Evolutionary conservation across 2,113 vertebrate genomes (phyloP).

Genomic region (Oryzias curvinotus): DNA sequence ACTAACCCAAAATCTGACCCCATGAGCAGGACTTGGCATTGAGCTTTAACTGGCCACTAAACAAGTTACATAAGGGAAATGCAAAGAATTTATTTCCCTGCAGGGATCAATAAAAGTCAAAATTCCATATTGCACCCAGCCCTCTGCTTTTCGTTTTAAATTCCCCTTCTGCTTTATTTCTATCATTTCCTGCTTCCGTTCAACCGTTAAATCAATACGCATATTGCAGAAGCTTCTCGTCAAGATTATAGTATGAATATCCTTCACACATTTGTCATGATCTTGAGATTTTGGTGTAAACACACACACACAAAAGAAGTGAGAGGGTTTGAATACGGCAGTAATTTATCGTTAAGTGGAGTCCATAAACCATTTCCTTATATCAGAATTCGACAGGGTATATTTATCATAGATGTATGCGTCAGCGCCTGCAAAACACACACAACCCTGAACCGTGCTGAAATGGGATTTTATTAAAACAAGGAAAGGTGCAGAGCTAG

Average conservation of each 20-base stretch:
- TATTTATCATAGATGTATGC: constrained; percentile 53
- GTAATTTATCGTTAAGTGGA: constrained; percentile 66
- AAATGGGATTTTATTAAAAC: constrained; percentile 62
- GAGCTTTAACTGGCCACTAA: not conserved
- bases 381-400: constrained; percentile 55
- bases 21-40: not conserved
- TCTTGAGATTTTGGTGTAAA: constrained; percentile 37
- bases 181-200: constrained; percentile 37
- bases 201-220: constrained; percentile 56
- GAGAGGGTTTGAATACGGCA: constrained; percentile 16
- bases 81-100: constrained; percentile 22
- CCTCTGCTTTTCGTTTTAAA: constrained; percentile 26
- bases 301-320: constrained; percentile 6
- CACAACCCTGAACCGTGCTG: constrained; percentile 36
- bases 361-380: constrained; percentile 68
- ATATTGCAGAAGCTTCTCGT: constrained; percentile 36
- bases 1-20: not conserved
- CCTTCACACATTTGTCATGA: constrained; percentile 48
- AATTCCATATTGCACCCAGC: constrained; percentile 21
- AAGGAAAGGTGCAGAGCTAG: constrained; percentile 60
- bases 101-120: constrained; percentile 42
- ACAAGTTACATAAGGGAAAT: constrained; percentile 19
- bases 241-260: constrained; percentile 48
- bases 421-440: not conserved
- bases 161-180: constrained; percentile 25